Evolutionary conservation across 2,113 vertebrate species (phyloP).

Genomic region (Pseudopipra pipra): DNA sequence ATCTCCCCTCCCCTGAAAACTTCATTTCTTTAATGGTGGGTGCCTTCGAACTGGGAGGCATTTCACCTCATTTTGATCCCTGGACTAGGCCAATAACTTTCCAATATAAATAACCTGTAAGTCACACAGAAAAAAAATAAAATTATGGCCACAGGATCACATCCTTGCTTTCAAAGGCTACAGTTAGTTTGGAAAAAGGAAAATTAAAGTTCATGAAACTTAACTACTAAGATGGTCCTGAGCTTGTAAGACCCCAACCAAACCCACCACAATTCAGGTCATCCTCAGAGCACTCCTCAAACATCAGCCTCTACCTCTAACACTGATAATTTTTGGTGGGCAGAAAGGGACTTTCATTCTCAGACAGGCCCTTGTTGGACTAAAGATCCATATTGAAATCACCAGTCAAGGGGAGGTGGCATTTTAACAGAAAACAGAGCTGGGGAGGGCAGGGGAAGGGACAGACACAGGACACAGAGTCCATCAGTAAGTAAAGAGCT

Average conservation of each 20-base stretch:
- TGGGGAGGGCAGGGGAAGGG: background rate
- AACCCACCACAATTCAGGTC: background rate
- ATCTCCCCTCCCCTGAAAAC: rapidly evolving
- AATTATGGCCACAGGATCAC: background rate
- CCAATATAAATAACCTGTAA: background rate
- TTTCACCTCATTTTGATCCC: background rate
- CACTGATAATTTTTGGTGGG: background rate
- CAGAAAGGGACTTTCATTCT: background rate
- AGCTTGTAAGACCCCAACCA: background rate
- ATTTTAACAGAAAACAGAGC: background rate
- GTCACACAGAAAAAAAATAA: background rate
- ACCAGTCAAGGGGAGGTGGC: background rate
- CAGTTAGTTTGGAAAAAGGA: background rate
- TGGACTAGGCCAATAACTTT: background rate
- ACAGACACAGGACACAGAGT: rapidly evolving
- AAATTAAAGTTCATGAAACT: background rate
- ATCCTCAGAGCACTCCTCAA: background rate
- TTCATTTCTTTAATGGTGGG: background rate
- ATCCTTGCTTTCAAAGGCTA: background rate
- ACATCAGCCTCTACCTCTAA: background rate
- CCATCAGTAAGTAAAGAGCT: background rate
- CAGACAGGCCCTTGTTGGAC: background rate
- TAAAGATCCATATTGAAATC: background rate
- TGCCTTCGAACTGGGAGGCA: background rate
- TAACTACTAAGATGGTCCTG: background rate